Conservation (phyloP, 2,113 vertebrate genomes). For the Thymallus thymallus region DNA sequence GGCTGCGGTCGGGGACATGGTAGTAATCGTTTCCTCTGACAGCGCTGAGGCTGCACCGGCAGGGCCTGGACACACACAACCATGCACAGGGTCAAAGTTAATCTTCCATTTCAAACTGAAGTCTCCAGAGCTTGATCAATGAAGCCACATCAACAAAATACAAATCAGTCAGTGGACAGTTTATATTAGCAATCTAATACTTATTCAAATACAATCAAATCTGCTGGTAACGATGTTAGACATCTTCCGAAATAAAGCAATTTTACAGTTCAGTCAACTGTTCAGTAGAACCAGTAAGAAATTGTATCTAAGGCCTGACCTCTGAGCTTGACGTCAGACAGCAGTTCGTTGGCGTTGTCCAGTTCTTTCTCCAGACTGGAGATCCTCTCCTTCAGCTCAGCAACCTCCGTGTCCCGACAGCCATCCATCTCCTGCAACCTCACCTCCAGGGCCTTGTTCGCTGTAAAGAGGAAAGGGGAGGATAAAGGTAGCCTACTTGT, state of each 20-base stretch:
- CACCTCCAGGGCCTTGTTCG: slow-evolving; percentile 83
- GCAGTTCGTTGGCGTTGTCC: slow-evolving; percentile 91
- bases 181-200: no score
- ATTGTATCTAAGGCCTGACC: slow-evolving; percentile 66
- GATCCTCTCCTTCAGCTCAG: slow-evolving; percentile 84
- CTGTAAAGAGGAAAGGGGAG: slow-evolving; percentile 58
- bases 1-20: slow-evolving; percentile 93
- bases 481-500: no score
- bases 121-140: no score
- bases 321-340: slow-evolving; percentile 87
- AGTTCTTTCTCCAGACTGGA: slow-evolving; percentile 86
- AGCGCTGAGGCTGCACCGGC: slow-evolving; percentile 59
- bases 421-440: slow-evolving; percentile 81
- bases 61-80: slow-evolving; percentile 54
- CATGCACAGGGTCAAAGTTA: background rate
- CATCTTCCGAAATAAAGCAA: no score
- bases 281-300: background rate
- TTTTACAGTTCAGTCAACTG: no score
- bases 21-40: slow-evolving; percentile 85
- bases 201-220: background rate
- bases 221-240: background rate
- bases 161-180: no score
- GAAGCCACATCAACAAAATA: no score
- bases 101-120: background rate
- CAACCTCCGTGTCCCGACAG: slow-evolving; percentile 75